phyloP scores from a whole-genome alignment of 2,888 invertebrate genomes.

The Volucella bombylans region DNA sequence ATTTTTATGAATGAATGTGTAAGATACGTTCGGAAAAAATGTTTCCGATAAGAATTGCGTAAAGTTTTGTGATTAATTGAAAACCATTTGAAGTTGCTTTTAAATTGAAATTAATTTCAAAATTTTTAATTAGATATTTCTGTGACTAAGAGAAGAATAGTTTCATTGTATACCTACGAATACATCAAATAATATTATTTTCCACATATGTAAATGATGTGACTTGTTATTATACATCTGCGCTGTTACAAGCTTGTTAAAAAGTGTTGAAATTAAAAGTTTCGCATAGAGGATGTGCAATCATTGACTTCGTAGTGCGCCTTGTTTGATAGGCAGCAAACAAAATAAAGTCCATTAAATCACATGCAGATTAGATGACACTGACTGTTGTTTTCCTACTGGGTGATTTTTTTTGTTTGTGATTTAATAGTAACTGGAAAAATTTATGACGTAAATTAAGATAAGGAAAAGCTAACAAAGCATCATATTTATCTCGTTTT shows the following conservation, averaged over 20 bases:
- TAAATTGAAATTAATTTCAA: constrained; percentile 17
- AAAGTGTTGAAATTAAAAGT: constrained; percentile 7
- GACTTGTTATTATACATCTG: neutral
- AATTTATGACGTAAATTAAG: constrained; percentile 14
- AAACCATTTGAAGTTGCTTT: neutral
- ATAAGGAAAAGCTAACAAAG: constrained; percentile 12
- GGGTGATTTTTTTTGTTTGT: neutral
- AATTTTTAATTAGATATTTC: constrained; percentile 19
- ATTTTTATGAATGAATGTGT: constrained; percentile 36
- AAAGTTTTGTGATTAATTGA: neutral
- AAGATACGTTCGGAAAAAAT: neutral
- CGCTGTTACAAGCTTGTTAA: neutral
- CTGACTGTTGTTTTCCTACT: constrained; percentile 26
- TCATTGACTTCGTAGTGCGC: neutral
- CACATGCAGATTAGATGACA: neutral
- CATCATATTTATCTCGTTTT: neutral
- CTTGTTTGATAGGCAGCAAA: neutral
- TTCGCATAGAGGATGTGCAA: neutral
- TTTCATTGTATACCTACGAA: neutral
- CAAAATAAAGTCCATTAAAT: constrained; percentile 11
- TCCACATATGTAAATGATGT: neutral
- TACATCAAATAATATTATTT: neutral
- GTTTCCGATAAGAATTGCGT: constrained; percentile 27
- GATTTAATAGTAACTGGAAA: constrained; percentile 14
- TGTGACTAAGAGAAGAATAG: neutral